Evolutionary conservation across 2,113 vertebrate genomes (phyloP), one percentile per base, ranked within the genome.

Genomic region (Oxyura jamaicensis): DNA sequence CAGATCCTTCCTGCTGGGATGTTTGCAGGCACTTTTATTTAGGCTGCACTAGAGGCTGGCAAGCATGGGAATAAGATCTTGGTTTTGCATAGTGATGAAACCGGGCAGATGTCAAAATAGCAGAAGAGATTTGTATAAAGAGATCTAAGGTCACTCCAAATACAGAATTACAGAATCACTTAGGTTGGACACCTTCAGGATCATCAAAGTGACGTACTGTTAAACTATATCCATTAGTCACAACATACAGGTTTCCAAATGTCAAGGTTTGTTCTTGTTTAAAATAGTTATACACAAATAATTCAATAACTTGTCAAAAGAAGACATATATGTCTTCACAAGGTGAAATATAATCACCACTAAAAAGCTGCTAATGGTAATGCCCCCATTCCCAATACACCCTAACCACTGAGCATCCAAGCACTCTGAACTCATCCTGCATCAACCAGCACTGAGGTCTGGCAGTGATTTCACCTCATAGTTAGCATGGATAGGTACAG

Each of bases 311-410:
- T 55, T 72, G 33, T 39, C 39, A 39, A 46, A 83, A 60, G 31
- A 46, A 55, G 16, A 7, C 2, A 6, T 18, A 39, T 39, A 39
- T 39, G 39, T 39, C 39, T 39, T 39, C 39, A 35, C 31, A 80
- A 86, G 11, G 9, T 52, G 69, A 77, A 66, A 13, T 16, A 21
- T 8, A 33, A 42, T 46, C 29, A 42, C 17, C 2, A 2, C 33
- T 26, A 46, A 46, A 68, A 86, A 83, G 63, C 14, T 69, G 68
- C 12, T 53, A 1, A 36, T 2, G 0, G 8, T 55, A 19, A 25
- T 9, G 33, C 10, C 39, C 44, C 16, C 19, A 2, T 42, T 31
- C 22, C 62, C 1, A 0, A 53, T 22, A 13, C 3, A 63, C 16
- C 13, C 11, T 58, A 59, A 1, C 10, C 58, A 75, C 21, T 60